Percentiles rank a stretch among this genome's conserved stretches.
These are phyloP conservation scores for Lepilemur septentrionalis DNA, from an alignment of 2,797 vertebrate genomes.

Conservation along the genomic window DNA sequence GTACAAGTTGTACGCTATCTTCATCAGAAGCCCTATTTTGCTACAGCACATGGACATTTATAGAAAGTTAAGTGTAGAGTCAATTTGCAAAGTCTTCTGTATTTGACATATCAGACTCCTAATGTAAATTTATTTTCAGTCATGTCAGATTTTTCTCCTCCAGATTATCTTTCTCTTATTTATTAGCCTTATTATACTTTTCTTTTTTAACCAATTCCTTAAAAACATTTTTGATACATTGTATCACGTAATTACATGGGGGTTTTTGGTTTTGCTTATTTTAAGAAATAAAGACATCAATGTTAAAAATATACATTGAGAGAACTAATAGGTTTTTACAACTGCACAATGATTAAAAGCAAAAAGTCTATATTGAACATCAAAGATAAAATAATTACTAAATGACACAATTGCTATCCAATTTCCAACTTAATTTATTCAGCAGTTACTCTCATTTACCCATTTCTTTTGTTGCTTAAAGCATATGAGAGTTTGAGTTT, in stretches of 20 bases:
- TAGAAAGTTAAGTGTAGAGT: neutral
- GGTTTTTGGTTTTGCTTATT: constrained; percentile 52
- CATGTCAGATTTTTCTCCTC: constrained; percentile 65
- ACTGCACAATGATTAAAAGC: constrained; percentile 49
- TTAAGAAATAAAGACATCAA: constrained; percentile 57
- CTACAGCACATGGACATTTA: neutral
- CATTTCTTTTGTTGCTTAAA: constrained; percentile 49
- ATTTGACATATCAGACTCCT: neutral
- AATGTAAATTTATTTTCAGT: neutral
- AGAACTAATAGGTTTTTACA: constrained; percentile 46
- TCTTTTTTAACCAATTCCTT: constrained; percentile 56
- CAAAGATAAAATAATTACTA: constrained; percentile 58
- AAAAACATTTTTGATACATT: constrained; percentile 59
- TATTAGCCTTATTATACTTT: constrained; percentile 67
- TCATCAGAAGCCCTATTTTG: neutral
- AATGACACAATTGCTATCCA: neutral
- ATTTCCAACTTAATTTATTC: constrained; percentile 57
- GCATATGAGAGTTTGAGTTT: neutral
- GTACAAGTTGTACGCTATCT: neutral
- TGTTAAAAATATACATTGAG: constrained; percentile 26
- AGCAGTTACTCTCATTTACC: constrained; percentile 54
- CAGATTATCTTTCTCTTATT: constrained; percentile 32
- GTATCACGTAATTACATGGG: constrained; percentile 1
- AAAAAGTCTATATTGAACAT: constrained; percentile 33
- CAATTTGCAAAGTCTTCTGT: neutral